A percentile compares a stretch with the other conserved stretches of the same genome.
Conservation (phyloP, 2,113 vertebrate genomes). For the Anguilla japonica region DNA sequence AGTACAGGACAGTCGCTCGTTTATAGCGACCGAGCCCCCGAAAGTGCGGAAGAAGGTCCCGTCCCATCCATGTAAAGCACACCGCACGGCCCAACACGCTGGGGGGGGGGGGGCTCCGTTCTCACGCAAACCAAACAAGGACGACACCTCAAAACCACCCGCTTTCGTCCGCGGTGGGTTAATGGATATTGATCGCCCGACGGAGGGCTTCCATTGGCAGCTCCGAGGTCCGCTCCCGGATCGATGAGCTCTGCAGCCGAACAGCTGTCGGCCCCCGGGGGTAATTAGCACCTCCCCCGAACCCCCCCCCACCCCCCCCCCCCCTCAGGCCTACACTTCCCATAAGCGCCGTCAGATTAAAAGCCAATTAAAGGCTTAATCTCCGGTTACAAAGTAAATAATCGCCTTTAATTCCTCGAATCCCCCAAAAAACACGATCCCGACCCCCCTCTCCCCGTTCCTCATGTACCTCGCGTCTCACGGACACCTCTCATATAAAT, state of each 20-base stretch:
- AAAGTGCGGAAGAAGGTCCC: no score
- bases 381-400: slow-evolving; percentile 22
- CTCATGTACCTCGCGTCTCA: neutral
- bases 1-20: no score
- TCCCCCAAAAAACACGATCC: no score
- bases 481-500: neutral
- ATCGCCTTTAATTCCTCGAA: slow-evolving; percentile 21
- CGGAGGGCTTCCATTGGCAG: slow-evolving; percentile 41
- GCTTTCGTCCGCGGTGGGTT: slow-evolving; percentile 30
- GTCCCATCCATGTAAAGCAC: no score
- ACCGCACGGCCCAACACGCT: no score
- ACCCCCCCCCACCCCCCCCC: slow-evolving; percentile 21
- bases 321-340: slow-evolving; percentile 4
- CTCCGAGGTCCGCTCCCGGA: slow-evolving; percentile 38
- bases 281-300: slow-evolving; percentile 24
- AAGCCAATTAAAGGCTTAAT: slow-evolving; percentile 30
- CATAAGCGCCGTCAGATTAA: neutral
- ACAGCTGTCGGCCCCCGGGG: slow-evolving; percentile 27
- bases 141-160: neutral
- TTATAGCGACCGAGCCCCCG: no score
- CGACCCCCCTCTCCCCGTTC: neutral
- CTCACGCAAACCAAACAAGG: neutral
- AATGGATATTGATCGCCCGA: slow-evolving; percentile 59
- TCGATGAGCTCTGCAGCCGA: slow-evolving; percentile 52
- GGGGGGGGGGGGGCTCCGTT: no score